Evolutionary conservation across 1,140 invertebrate species (phyloP), one percentile per base, ranked within the genome.

Genomic region (Drosophila murphyi): DNA sequence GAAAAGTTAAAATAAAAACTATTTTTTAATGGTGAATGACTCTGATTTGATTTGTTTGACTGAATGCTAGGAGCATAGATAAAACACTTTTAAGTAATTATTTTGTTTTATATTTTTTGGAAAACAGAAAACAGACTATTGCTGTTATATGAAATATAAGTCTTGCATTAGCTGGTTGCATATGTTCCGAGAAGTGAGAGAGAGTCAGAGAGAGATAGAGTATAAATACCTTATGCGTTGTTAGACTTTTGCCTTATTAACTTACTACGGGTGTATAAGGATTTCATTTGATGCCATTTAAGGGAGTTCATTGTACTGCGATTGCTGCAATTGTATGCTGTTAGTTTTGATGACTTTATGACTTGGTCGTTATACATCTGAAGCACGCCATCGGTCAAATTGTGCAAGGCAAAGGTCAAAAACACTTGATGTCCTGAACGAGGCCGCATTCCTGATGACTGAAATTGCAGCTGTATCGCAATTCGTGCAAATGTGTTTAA

Each of bases 301-400:
- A 43, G 3, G 10, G 10, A 43, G 55, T 57, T 59, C 56, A 47
- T 59, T 59, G 56, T 34, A 34, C 56, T 20, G 12, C 2, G n/a
- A 28, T 57, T 52, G 43, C 76, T 52, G 67, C 54, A 80, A 79
- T 8, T 10, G 10, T n/a, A 32, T 5, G 56, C 39, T 54, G 28
- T 68, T 68, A 34, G 50, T 28, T 59, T 48, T 65, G 12, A 57
- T 51, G 62, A 57, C 69, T 65, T 39, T 59, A 5, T 28, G 48
- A 73, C 41, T 68, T 60, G 35, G 3, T 60, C 35, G 34, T 65
- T 10, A 68, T 60, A 39, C 32, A 39, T 41, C 31, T 45, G 39
- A 41, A 51, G 4, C 71, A 73, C 63, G 71, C 71, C 55, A 73
- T 73, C 55, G 71, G 71, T 73, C 71, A 73, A 73, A 73, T 51